phyloP scores from a whole-genome alignment of 1,140 invertebrate species.

The Panulirus ornatus region DNA sequence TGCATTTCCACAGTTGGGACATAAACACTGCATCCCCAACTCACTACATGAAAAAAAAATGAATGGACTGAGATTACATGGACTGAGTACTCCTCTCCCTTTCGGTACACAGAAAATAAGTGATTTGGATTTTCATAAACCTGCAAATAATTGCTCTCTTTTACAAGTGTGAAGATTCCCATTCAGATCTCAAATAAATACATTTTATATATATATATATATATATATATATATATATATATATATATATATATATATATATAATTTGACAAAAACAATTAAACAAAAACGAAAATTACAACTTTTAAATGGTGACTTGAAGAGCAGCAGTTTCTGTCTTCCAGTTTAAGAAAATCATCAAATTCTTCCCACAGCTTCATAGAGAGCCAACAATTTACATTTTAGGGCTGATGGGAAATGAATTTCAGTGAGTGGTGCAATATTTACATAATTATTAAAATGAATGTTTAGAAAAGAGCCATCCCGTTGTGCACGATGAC shows the following conservation, averaged over 20 bases:
- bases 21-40: constrained; percentile 20
- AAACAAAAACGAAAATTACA: neutral
- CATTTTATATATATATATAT: neutral
- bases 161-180: neutral
- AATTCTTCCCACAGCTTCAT: neutral
- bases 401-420: constrained; percentile 68
- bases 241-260: neutral
- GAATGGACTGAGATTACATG: neutral
- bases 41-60: neutral
- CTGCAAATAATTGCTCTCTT: neutral
- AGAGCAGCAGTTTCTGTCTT: constrained; percentile 33
- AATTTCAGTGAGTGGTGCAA: constrained; percentile 60
- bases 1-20: constrained; percentile 39
- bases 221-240: neutral
- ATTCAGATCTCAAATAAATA: constrained; percentile 9
- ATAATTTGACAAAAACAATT: too few species aligned
- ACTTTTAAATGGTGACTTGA: neutral
- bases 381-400: neutral
- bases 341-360: constrained; percentile 22
- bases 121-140: neutral
- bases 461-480: constrained; percentile 51
- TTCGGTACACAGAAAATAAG: neutral
- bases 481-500: constrained; percentile 49
- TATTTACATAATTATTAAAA: constrained; percentile 69
- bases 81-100: neutral